Base-by-base conservation (phyloP, 1,140 invertebrate species). In the Tetramorium parvispinum region DNA sequence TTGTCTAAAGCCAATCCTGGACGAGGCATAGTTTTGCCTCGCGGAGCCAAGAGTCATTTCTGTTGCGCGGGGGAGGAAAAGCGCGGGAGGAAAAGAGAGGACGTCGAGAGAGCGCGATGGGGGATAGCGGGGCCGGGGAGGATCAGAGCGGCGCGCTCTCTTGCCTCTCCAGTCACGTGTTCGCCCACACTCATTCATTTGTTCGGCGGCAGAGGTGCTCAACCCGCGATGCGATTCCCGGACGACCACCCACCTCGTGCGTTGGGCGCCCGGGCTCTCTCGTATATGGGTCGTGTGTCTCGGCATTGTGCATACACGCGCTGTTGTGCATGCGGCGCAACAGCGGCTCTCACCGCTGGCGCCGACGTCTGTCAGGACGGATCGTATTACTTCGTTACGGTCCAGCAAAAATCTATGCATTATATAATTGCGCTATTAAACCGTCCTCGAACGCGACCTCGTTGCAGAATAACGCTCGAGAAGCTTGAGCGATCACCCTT, bases 171-270 rank as follows among this genome's bases (percentile, higher is more conserved):
- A 87, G 92, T 94, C 93, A 94, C 93, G 93, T 93, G 92, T 81
- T 93, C 92, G 92, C 91, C 91, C 88, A 93, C 91, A 93, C 91
- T 94, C 93, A 94, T 94, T 94, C 93, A 93, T 94, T 94, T 94
- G 93, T 92, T 90, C 92, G 87, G 61, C 73, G 77, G 63, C 90
- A 94, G 94, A 78, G 93, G 89, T 83, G 86, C 93, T 94, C 94
- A 94, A 88, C 85, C 59, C 27, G 53, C 51, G 76, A 55, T 66
- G 88, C 57, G 79, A 32, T 89, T 86, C 51, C 32, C 53, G 46
- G 61, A 59, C 75, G 88, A 78, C 88, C 91, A 93, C 89, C 91
- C 86, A 92, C 86, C 27, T 88, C 61, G 90, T 90, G 85, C 86
- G 86, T 87, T 57, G 55, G 75, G 11, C 81, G 73, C 21, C 81